Base-by-base conservation (phyloP, 2,888 invertebrate genomes). In the Latheticus oryzae region DNA sequence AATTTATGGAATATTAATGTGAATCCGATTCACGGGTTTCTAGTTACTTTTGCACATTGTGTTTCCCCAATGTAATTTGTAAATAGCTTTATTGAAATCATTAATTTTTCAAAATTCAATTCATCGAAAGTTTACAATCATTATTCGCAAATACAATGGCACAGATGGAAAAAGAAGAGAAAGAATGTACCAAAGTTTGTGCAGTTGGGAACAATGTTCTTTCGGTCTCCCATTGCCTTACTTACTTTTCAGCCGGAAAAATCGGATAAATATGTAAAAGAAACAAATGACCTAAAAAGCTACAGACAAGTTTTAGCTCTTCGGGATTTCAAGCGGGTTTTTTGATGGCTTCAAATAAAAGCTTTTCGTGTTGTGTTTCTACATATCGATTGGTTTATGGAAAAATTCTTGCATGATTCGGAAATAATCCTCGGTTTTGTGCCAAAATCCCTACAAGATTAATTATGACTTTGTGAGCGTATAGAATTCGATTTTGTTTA, bases 271-370 rank as follows among this genome's bases (percentile, higher is more conserved):
- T 54, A 54, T 45, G 52, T 54, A 54, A 54, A 54, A 28, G 45
- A 54, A 54, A 54, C 53, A 54, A 54, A 54, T 54, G 53, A 54
- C 53, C 53, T 54, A 54, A 54, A 54, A 54, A 54, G 53, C 53
- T 53, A 17, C 37, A 37, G 43, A 54, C 45, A 54, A 45, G 45
- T 54, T 54, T 54, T 37, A 54, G 26, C 53, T 54, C 37, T 54
- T 54, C 53, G 43, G 53, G 28, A 54, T 43, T 42, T 28, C 13
- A 38, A 38, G 50, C 8, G 26, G 24, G 15, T 35, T 50, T 37
- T 35, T 37, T 38, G 51, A 51, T 30, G 51, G 51, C 45, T 11
- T 9, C 38, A 52, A 52, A 52, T 42, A 43, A 52, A 52, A 43
- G 52, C 52, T 52, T 40, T 40, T 13, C 28, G 37, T 21, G 12